A percentile compares a stretch with the other conserved stretches of the same genome.
Evolutionary conservation across 1,140 invertebrate species (phyloP).

Genomic region (Dreissena polymorpha): DNA sequence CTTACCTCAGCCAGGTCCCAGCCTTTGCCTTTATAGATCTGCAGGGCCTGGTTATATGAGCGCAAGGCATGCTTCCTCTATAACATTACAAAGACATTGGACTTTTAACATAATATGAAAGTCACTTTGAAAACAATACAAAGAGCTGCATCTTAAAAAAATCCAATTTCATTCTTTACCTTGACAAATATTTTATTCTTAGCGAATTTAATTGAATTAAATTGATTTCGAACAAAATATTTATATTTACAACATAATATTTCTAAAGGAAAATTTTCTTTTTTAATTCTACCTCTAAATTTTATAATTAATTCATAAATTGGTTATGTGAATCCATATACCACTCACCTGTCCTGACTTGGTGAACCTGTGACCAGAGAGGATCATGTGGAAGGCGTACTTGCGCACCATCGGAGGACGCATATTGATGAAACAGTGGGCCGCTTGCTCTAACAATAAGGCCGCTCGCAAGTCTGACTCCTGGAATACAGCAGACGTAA

Average conservation of each 20-base stretch:
- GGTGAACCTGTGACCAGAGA: slow-evolving; percentile 94
- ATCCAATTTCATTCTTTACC: too few species aligned
- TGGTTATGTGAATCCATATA: too few species aligned
- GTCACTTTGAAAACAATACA: background rate
- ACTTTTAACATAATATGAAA: background rate
- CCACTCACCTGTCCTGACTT: slow-evolving; percentile 87
- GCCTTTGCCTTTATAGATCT: slow-evolving; percentile 90
- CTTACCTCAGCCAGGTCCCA: slow-evolving; percentile 91
- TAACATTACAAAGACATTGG: slow-evolving; percentile 25
- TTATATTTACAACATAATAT: too few species aligned
- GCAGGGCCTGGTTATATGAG: slow-evolving; percentile 95
- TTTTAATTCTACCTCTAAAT: too few species aligned
- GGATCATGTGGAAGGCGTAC: slow-evolving; percentile 98
- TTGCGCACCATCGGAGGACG: slow-evolving; percentile 91
- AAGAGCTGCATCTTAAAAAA: too few species aligned
- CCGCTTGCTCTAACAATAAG: slow-evolving; percentile 95
- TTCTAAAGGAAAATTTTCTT: too few species aligned
- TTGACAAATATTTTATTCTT: too few species aligned
- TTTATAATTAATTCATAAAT: too few species aligned
- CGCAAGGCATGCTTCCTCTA: slow-evolving; percentile 88
- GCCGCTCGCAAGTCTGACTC: slow-evolving; percentile 86
- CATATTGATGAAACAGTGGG: slow-evolving; percentile 92
- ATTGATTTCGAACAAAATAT: too few species aligned
- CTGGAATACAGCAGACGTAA: slow-evolving; percentile 58
- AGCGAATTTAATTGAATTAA: too few species aligned